Percentiles rank a stretch among this genome's conserved stretches.
Evolutionary conservation across 2,888 invertebrate species (phyloP).

Genomic region (Unio pictorum): DNA sequence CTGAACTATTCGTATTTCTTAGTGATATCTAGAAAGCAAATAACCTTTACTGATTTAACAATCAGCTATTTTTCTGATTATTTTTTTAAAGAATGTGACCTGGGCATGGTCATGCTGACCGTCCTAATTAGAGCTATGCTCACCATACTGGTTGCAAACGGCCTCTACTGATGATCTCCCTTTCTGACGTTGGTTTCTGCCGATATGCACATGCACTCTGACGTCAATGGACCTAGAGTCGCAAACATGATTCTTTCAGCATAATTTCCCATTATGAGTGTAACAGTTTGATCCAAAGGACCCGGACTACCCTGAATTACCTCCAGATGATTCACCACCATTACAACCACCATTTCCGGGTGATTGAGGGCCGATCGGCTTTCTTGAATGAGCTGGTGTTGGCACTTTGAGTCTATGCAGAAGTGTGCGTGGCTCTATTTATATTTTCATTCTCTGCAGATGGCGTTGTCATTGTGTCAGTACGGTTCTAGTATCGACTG

Average conservation of each 20-base stretch:
- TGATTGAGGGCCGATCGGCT: not conserved
- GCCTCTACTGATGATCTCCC: not conserved
- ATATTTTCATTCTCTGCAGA: conserved; percentile 6
- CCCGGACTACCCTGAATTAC: no score
- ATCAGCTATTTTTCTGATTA: no score
- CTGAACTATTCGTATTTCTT: no score
- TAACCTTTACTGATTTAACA: no score
- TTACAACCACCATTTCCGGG: conserved; percentile 8
- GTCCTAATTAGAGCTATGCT: no score
- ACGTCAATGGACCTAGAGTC: conserved; percentile 31
- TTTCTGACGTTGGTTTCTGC: conserved; percentile 7
- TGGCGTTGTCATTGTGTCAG: conserved; percentile 7
- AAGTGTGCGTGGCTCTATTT: conserved; percentile 5
- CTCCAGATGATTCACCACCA: conserved; percentile 1
- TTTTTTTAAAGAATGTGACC: no score
- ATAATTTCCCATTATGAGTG: conserved; percentile 19
- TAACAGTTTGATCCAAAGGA: conserved; percentile 9
- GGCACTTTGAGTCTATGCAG: conserved; percentile 4
- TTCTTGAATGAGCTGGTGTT: not conserved
- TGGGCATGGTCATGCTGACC: no score
- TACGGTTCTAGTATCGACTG: conserved; percentile 8
- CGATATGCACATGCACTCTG: conserved; percentile 40
- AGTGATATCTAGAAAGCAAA: no score
- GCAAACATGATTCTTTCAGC: conserved; percentile 25
- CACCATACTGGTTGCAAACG: no score